A percentile compares a stretch with the other conserved stretches of the same genome.
Conservation (phyloP, 1,140 invertebrate genomes). For the Drosophila pruinosa region DNA sequence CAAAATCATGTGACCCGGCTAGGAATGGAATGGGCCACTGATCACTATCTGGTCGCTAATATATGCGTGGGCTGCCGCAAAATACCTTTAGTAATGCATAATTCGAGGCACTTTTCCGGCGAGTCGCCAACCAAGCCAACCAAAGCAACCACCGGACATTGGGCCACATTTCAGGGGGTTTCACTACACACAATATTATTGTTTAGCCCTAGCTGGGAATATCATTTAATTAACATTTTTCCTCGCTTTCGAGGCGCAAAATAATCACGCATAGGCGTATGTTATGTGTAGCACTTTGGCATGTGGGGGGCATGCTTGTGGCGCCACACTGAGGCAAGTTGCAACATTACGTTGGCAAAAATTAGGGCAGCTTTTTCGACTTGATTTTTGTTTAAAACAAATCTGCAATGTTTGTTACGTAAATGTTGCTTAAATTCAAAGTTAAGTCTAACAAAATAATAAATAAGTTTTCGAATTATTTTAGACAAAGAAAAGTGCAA, state of each 20-base stretch:
- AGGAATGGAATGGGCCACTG: constrained; percentile 17
- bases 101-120: constrained; percentile 77
- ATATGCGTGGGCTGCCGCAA: constrained; percentile 58
- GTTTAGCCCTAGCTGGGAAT: constrained; percentile 56
- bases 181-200: not conserved
- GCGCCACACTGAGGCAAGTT: constrained; percentile 28
- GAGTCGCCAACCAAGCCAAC: constrained; percentile 19
- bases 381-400: too few relatives aligned
- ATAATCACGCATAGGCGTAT: constrained; percentile 77
- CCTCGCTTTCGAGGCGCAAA: constrained; percentile 71
- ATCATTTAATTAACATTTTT: constrained; percentile 81
- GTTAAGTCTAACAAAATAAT: too few relatives aligned
- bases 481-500: too few relatives aligned
- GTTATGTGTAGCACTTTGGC: constrained; percentile 19
- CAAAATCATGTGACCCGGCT: constrained; percentile 69
- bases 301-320: not conserved
- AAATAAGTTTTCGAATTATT: too few relatives aligned
- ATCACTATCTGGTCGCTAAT: constrained; percentile 52
- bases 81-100: constrained; percentile 75
- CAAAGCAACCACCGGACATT: constrained; percentile 32
- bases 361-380: not conserved
- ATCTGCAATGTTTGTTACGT: too few relatives aligned
- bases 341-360: too few relatives aligned
- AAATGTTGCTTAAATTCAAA: too few relatives aligned
- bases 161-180: constrained; percentile 59